Base-by-base conservation (phyloP, 1,140 invertebrate species). In the Micrasema minimum region DNA sequence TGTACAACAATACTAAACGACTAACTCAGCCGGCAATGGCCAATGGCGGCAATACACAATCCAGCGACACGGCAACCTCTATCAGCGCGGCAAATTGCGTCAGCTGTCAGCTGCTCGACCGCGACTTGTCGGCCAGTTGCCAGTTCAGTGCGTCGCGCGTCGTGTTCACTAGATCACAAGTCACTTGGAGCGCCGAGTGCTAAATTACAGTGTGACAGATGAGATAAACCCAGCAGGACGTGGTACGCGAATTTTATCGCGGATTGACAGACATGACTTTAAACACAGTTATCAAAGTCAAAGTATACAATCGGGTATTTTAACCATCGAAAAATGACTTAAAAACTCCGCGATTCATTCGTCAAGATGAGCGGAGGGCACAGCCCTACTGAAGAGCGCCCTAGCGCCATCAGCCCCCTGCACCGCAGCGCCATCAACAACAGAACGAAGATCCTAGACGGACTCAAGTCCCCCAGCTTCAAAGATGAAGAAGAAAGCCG, bases 401-500 rank as follows among this genome's bases (percentile, higher is more conserved):
- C 35, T 23, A 75, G 59, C 43, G 50, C 16, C 9, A 65, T 66
- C 51, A 72, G 50, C 26, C 71, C 69, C 5, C 62, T 75, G 5
- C 70, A 72, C 46, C 57, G 70, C 45, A 75, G 70, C 51, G 74
- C 74, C 10, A 35, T 75, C 38, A 72, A 81, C 79, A 83, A 72
- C 74, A 81, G 83, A 79, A 83, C 75, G 77, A 83, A 80, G 79
- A 43, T 43, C 9, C 53, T 67, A 10, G 68, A 70, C 50, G 55
- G 59, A 1, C 67, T 64, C 38, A 70, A 70, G 41, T 78, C 80
- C 74, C 76, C 66, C 71, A 77, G 79, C 77, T 77, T 77, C 78
- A 80, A 81, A 79, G 77, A 77, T 76, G 2, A 26, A 78, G 77
- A 78, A 18, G 57, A 79, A 79, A 79, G 79, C 79, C 62, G 77